Base-by-base conservation (phyloP, 2,888 invertebrate genomes). In the Elmis aenea region DNA sequence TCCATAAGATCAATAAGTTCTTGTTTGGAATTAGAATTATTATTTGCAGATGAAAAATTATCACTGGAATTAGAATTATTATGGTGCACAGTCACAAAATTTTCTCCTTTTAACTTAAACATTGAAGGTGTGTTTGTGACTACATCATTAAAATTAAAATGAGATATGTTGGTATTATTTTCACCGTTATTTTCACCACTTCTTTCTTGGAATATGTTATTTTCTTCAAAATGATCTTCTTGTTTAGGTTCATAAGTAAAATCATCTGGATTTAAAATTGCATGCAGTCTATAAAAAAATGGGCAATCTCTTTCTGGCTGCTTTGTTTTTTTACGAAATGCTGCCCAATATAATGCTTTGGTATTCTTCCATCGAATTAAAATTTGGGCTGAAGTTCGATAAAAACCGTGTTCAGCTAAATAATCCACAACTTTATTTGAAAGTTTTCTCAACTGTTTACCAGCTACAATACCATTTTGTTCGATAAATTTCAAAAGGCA, bases 321-420 rank as follows among this genome's bases (percentile, higher is more conserved):
- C 23, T 26, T 26, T 6, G 23, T 22, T 14, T 40, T 30, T 15
- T 40, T 40, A 13, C 40, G 10, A 16, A 23, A 31, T 2, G 40
- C 35, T 3, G 40, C 30, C 40, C 40, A 40, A 27, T 40, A 40
- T 11, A 40, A 15, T 9, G 40, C 30, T 23, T 31, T 35, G 2
- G 40, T 35, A 26, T 40, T 40, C 22, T 40, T 40, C 40, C 40
- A 40, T 12, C 40, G 30, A 10, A 35, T 35, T 21, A 40, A 26
- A 22, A 40, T 35, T 27, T 40, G 40, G 2, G 35, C 31, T 6
- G 35, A 13, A 2, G 40, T 26, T 2, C 40, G 25, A 31, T 18
- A 31, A 35, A 28, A 40, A 5, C 40, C 35, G 11, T 31, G 22
- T 2, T 23, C 22, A 16, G 35, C 35, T 9, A 40, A 23, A 15